phyloP scores from a whole-genome alignment of 35 echinoderm and acorn worm species.

The Ophioderma brevispina region DNA sequence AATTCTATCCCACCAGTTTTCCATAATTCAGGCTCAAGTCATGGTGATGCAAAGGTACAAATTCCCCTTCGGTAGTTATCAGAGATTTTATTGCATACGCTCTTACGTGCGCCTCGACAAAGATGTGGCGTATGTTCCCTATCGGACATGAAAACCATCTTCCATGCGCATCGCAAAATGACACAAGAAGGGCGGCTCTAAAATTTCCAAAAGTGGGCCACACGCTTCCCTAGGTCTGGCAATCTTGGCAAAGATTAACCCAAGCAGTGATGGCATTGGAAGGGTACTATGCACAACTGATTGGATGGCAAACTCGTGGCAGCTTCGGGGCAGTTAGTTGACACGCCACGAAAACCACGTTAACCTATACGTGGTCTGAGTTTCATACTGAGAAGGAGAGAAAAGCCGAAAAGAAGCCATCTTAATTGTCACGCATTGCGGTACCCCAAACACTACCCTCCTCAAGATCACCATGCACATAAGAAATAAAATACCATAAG shows the following conservation, averaged over 20 bases:
- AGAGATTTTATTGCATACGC: conserved; percentile 76
- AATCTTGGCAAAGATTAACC: conserved; percentile 97
- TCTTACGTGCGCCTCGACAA: conserved; percentile 89
- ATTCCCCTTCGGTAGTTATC: conserved; percentile 87
- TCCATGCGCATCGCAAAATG: conserved; percentile 88
- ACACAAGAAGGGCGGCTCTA: conserved; percentile 91
- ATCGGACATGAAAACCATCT: conserved; percentile 96
- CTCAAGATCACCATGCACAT: conserved; percentile 60
- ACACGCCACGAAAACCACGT: conserved; percentile 76
- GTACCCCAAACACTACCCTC: too few relatives aligned
- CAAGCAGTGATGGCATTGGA: conserved; percentile 92
- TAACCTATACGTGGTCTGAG: conserved; percentile 97
- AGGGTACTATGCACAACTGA: conserved; percentile 84
- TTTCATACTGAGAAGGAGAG: conserved; percentile 94
- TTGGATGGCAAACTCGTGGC: conserved; percentile 77
- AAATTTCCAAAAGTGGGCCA: conserved; percentile 78
- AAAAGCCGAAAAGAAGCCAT: conserved; percentile 82
- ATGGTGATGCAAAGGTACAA: conserved; percentile 87
- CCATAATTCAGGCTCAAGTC: conserved; percentile 83
- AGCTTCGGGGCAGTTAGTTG: conserved; percentile 70
- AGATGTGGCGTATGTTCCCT: conserved; percentile 90
- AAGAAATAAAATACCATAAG: conserved; percentile 80
- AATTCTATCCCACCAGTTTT: conserved; percentile 79
- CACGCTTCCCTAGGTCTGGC: conserved; percentile 85
- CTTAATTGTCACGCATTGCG: conserved; percentile 86